These are phyloP conservation scores for Formicarius rufipectus DNA, from an alignment of 2,113 vertebrate genomes.

Conservation along the genomic window DNA sequence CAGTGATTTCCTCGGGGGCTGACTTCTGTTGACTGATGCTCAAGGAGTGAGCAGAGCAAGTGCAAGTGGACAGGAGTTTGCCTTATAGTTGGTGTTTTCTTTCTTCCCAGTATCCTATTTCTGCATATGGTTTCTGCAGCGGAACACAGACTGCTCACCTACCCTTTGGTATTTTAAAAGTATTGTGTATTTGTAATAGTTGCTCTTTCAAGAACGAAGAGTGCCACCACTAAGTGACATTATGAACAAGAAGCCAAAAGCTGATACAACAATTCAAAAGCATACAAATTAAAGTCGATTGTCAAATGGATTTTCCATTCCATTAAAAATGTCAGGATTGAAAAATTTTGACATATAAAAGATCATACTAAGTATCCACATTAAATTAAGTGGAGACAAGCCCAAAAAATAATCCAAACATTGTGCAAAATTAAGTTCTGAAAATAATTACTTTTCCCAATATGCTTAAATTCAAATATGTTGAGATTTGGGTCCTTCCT, in stretches of 20 bases:
- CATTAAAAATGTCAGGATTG: slow-evolving; percentile 56
- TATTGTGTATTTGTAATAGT: background rate
- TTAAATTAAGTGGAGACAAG: slow-evolving; percentile 31
- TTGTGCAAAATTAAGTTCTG: background rate
- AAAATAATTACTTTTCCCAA: background rate
- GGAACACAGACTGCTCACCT: background rate
- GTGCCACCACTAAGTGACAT: slow-evolving; percentile 50
- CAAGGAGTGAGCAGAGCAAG: background rate
- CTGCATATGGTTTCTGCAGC: background rate
- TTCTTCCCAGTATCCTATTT: background rate
- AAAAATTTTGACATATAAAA: slow-evolving; percentile 55
- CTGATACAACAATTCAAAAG: slow-evolving; percentile 64
- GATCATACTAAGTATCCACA: slow-evolving; percentile 37
- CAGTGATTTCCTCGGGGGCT: background rate
- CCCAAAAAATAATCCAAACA: background rate
- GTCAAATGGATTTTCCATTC: slow-evolving; percentile 63
- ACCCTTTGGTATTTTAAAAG: background rate
- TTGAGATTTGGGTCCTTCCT: background rate
- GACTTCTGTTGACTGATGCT: background rate
- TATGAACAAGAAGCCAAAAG: slow-evolving; percentile 59
- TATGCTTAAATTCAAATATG: background rate
- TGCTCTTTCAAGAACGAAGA: slow-evolving; percentile 50
- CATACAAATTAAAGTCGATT: slow-evolving; percentile 50
- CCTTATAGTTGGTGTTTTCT: background rate
- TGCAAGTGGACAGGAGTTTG: background rate